These are phyloP conservation scores for Papilio demoleus DNA, from an alignment of 2,888 invertebrate genomes.

Conservation along the genomic window DNA sequence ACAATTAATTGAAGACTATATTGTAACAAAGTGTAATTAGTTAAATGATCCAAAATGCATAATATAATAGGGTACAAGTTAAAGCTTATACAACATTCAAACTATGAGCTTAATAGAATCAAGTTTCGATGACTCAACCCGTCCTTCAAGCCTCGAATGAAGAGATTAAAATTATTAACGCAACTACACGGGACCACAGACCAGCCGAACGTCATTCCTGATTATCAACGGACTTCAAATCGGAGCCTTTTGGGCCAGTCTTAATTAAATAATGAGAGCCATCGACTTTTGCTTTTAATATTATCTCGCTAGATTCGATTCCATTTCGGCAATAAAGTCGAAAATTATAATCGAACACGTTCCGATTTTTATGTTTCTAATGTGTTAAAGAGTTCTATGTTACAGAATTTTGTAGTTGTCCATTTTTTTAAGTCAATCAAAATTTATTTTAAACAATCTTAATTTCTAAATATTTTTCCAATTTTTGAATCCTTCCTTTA, in stretches of 20 bases:
- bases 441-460: neutral
- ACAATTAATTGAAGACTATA: neutral
- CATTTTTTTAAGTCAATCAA: too few relatives aligned
- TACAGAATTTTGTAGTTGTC: too few relatives aligned
- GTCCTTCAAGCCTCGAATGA: conserved; percentile 53
- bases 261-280: conserved; percentile 74
- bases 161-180: conserved; percentile 72
- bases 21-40: conserved; percentile 1
- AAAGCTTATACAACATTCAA: conserved; percentile 30
- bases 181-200: conserved; percentile 49
- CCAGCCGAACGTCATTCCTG: conserved; percentile 71
- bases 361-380: conserved; percentile 1
- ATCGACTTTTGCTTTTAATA: conserved; percentile 25
- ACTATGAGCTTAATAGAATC: conserved; percentile 42
- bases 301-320: conserved; percentile 18
- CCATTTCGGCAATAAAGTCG: conserved; percentile 32
- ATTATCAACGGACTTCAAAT: conserved; percentile 72
- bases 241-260: conserved; percentile 47
- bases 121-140: conserved; percentile 40
- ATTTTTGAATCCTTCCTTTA: neutral
- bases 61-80: conserved; percentile 4
- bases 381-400: neutral
- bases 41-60: conserved; percentile 13
- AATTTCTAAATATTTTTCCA: neutral
- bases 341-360: neutral